phyloP scores from a whole-genome alignment of 2,113 vertebrate species.

The Mustela nigripes region DNA sequence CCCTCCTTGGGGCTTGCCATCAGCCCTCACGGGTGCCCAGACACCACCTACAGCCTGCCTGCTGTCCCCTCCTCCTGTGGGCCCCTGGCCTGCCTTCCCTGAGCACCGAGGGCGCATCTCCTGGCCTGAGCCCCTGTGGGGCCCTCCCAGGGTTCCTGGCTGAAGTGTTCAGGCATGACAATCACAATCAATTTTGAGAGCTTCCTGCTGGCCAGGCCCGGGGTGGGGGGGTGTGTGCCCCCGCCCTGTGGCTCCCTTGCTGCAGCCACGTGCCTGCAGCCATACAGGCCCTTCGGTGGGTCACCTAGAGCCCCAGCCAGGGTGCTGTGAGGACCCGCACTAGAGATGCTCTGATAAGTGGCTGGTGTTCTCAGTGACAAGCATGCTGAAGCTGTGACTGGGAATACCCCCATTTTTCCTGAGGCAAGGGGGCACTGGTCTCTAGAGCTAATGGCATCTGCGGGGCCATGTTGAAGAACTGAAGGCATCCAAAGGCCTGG shows the following conservation, averaged over 20 bases:
- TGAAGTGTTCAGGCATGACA: neutral
- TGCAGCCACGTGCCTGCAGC: too few species aligned
- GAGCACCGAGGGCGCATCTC: too few species aligned
- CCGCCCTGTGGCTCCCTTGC: neutral
- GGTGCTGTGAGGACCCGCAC: neutral
- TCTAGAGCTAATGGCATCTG: neutral
- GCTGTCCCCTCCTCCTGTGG: neutral
- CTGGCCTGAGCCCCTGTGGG: rapidly evolving
- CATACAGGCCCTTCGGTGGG: neutral
- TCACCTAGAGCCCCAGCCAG: neutral
- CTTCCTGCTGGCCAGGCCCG: neutral
- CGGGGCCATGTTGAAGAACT: neutral
- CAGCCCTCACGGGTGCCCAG: too few species aligned
- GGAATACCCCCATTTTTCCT: neutral
- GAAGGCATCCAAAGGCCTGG: neutral
- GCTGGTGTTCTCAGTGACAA: rapidly evolving
- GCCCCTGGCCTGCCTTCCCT: neutral
- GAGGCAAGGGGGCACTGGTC: too few species aligned
- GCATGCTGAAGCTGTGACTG: neutral
- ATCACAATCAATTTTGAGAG: neutral
- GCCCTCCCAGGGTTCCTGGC: neutral
- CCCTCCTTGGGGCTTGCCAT: too few species aligned
- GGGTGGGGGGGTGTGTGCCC: neutral
- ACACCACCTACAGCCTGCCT: too few species aligned
- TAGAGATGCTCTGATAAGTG: rapidly evolving